phyloP scores from a whole-genome alignment of 2,888 invertebrate species.

The Peribatodes rhomboidaria region DNA sequence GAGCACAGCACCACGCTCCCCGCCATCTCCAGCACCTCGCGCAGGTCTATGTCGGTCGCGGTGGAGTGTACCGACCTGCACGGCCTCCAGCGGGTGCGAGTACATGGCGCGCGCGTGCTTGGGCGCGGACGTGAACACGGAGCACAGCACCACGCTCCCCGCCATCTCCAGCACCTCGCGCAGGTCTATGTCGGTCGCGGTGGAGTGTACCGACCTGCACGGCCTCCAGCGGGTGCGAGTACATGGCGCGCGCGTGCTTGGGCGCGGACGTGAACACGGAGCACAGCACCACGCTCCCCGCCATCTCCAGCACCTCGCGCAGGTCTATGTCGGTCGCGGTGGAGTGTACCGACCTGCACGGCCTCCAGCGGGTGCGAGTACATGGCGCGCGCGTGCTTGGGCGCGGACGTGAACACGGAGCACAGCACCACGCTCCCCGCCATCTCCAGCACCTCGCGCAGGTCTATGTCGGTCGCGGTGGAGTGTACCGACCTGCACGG shows the following conservation, averaged over 20 bases:
- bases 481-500: neutral
- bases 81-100: slow-evolving; percentile 61
- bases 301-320: no score
- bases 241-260: slow-evolving; percentile 69
- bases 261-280: slow-evolving; percentile 47
- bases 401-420: slow-evolving; percentile 47
- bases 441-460: no score
- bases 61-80: neutral
- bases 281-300: slow-evolving; percentile 68
- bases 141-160: slow-evolving; percentile 66
- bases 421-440: slow-evolving; percentile 71
- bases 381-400: slow-evolving; percentile 66
- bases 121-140: slow-evolving; percentile 46
- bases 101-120: slow-evolving; percentile 71
- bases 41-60: no score
- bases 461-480: no score
- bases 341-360: neutral
- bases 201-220: neutral
- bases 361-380: slow-evolving; percentile 66
- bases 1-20: slow-evolving; percentile 67
- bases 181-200: no score
- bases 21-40: no score
- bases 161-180: no score
- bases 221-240: slow-evolving; percentile 63
- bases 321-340: no score